phyloP scores from a whole-genome alignment of 1,140 invertebrate genomes.

The Diabrotica undecimpunctata region DNA sequence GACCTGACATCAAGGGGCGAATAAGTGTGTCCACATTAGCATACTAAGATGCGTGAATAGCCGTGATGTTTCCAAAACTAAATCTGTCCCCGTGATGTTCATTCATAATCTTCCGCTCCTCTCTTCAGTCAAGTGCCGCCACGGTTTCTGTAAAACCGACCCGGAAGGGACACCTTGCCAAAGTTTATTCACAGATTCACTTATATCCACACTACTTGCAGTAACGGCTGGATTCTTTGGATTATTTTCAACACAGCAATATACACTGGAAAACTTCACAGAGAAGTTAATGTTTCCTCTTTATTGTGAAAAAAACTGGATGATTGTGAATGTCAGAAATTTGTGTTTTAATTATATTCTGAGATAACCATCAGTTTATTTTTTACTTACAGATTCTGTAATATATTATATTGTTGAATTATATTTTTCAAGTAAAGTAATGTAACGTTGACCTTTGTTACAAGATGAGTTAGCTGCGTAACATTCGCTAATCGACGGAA shows the following conservation, averaged over 20 bases:
- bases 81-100: conserved; percentile 43
- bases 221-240: conserved; percentile 28
- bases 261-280: not conserved
- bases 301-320: too few species aligned
- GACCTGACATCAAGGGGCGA: not conserved
- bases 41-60: conserved; percentile 23
- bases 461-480: too few species aligned
- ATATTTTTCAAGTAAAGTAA: too few species aligned
- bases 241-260: conserved; percentile 21
- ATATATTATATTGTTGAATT: too few species aligned
- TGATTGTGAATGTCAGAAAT: too few species aligned
- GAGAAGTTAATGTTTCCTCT: too few species aligned
- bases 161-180: conserved; percentile 47
- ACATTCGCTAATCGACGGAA: too few species aligned
- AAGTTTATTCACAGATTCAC: conserved; percentile 46
- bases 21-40: conserved; percentile 11
- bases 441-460: too few species aligned
- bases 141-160: conserved; percentile 16
- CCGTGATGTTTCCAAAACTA: conserved; percentile 28
- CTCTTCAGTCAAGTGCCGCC: conserved; percentile 2
- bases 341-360: too few species aligned
- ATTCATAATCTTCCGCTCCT: conserved; percentile 41
- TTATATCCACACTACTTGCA: conserved; percentile 21
- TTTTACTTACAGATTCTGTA: too few species aligned
- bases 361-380: too few species aligned